Conservation (phyloP, 2,113 vertebrate genomes). For the Strigops habroptila region DNA sequence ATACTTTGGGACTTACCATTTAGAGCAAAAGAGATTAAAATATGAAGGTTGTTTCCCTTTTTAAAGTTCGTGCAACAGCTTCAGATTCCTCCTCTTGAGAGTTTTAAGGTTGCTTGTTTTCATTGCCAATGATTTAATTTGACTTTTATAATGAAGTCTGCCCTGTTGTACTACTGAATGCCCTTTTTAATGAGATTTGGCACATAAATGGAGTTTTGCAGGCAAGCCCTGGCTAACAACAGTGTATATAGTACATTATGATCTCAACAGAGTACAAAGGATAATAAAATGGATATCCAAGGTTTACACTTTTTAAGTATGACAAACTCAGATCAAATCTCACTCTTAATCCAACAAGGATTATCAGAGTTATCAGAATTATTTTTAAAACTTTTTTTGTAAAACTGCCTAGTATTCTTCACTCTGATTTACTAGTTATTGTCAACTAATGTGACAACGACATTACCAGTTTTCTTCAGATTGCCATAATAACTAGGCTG, state of each 20-base stretch:
- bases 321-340: neutral
- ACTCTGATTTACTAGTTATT: neutral
- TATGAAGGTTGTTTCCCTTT: neutral
- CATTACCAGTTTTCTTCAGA: neutral
- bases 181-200: constrained; percentile 15
- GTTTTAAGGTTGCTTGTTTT: neutral
- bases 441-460: too few species aligned
- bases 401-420: neutral
- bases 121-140: constrained; percentile 6
- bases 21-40: neutral
- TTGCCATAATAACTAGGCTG: neutral
- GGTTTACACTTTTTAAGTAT: neutral
- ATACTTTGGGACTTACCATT: neutral
- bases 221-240: neutral
- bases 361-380: neutral
- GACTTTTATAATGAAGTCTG: neutral
- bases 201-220: constrained; percentile 17
- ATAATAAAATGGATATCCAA: neutral
- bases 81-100: neutral
- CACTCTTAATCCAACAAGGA: neutral
- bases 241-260: neutral
- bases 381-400: neutral
- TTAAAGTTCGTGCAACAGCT: neutral
- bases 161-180: neutral
- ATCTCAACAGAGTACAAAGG: neutral